Base-by-base conservation (phyloP, 2,113 vertebrate species). In the Solea senegalensis region DNA sequence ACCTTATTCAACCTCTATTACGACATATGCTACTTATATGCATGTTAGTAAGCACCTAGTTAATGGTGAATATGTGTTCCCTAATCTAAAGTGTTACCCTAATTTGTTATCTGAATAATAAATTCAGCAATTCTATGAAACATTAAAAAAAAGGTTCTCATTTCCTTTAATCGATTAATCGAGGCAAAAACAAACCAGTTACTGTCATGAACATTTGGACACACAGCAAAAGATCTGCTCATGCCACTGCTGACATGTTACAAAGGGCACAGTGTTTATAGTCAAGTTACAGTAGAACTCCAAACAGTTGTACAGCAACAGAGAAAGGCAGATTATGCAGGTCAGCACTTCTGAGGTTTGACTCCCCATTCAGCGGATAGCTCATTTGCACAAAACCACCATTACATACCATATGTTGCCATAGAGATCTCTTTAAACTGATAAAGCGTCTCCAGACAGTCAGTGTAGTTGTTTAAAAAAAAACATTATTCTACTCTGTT, bases 331-430 rank as follows among this genome's bases (percentile, higher is more conserved):
- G 8, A 50, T 12, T 57, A 34, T 26, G 27, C 3, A 11, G 9
- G 15, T 63, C 26, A 57, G 40, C 63, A 39, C 51, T 48, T 41
- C n/a, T 13, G 7, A 54, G 56, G 44, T 28, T 74, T 46, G 2
- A 8, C 2, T 40, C 11, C 43, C 56, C 48, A 28, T 51, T n/a
- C 13, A 53, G 7, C 10, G 14, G 6, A 50, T 3, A 40, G 44
- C 21, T 12, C 21, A 10, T 14, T 49, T 5, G 12, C 13, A 44
- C 34, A 53, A 53, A 58, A 53, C 10, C 67, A 56, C 26, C 63
- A 28, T 27, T 9, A 43, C 67, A 65, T 61, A 34, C 67, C 21
- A 21, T 21, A 65, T 13, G 73, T 77, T 77, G 69, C 73, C 26
- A 63, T 59, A 60, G 68, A 4, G 69, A 72, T 56, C 26, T 39